These are phyloP conservation scores for Euphydryas editha DNA, from an alignment of 2,888 invertebrate species.

Conservation along the genomic window DNA sequence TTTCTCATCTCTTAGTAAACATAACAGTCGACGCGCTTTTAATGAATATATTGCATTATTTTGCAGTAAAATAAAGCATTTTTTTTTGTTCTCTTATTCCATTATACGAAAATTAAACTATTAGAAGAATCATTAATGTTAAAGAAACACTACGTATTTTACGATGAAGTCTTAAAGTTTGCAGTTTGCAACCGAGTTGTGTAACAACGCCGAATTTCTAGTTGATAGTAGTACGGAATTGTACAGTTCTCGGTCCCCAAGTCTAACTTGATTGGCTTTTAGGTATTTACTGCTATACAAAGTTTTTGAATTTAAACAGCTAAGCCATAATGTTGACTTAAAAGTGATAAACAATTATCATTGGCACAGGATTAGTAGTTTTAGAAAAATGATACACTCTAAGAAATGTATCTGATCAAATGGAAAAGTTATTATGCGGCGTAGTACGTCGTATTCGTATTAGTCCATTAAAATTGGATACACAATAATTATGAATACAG, in stretches of 20 bases:
- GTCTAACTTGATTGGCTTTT: constrained; percentile 5
- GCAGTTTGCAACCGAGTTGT: constrained; percentile 8
- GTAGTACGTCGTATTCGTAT: no score
- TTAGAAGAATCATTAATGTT: neutral
- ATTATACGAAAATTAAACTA: neutral
- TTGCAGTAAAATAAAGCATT: no score
- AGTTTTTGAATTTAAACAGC: neutral
- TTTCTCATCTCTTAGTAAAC: no score
- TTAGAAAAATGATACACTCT: no score
- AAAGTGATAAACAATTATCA: neutral
- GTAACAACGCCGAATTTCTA: constrained; percentile 9
- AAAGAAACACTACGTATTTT: neutral
- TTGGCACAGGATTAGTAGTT: no score
- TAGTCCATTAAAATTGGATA: no score
- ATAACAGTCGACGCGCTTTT: no score
- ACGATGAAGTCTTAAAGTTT: neutral
- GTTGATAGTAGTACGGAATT: constrained; percentile 8
- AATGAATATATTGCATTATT: no score
- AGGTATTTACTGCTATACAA: constrained; percentile 7
- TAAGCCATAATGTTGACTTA: neutral
- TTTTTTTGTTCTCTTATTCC: neutral
- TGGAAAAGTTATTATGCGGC: no score
- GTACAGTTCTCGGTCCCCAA: neutral
- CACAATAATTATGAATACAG: no score
- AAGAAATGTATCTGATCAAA: no score